Conservation (phyloP, 2,113 vertebrate genomes). For the Paramormyrops kingsleyae region DNA sequence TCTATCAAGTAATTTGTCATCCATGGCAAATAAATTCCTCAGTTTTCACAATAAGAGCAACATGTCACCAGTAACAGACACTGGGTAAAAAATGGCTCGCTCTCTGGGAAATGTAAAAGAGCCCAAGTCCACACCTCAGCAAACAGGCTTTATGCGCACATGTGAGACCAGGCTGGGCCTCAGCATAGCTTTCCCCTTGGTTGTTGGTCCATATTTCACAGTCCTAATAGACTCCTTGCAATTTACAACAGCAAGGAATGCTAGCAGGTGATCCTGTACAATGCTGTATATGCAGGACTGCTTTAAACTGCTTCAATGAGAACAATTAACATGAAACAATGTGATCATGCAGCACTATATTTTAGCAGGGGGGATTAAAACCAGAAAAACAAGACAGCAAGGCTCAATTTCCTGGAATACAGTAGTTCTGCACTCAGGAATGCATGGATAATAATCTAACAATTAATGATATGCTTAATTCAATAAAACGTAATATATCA, state of each 20-base stretch:
- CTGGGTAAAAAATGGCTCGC: not conserved
- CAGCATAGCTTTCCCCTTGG: not conserved
- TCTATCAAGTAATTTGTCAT: not conserved
- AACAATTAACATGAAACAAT: not conserved
- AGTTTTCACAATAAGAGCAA: not conserved
- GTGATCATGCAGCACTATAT: not conserved
- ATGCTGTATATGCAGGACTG: not conserved
- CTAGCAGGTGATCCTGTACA: not conserved
- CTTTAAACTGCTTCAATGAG: not conserved
- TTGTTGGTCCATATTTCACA: not conserved
- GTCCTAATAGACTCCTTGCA: not conserved
- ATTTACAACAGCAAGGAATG: not conserved
- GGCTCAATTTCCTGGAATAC: not conserved
- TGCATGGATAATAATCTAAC: not conserved
- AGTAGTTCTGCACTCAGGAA: not conserved
- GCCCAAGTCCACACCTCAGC: not conserved
- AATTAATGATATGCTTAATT: not conserved
- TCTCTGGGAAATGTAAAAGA: not conserved
- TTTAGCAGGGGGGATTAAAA: not conserved
- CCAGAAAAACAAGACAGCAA: not conserved
- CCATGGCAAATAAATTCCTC: not conserved
- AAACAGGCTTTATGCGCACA: not conserved
- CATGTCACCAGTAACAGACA: not conserved
- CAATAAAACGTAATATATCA: not conserved
- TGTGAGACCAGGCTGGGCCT: not conserved